Evolutionary conservation across 2,888 invertebrate species (phyloP), one percentile per base, ranked within the genome.

Genomic region (Drosophila pseudotakahashii): DNA sequence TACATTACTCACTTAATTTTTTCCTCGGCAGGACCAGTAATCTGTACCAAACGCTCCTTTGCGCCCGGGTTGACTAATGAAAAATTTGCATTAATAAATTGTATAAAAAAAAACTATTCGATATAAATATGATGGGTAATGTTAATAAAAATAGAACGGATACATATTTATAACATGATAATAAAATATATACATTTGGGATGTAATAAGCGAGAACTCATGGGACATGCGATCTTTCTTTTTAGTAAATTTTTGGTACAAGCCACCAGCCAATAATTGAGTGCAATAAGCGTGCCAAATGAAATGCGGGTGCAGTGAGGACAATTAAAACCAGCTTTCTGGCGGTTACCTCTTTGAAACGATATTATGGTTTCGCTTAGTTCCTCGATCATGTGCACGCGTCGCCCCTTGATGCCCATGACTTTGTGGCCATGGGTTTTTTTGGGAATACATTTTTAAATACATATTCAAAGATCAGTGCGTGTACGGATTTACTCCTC

Each of bases 351-450:
- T 98, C 98, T 96, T 95, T 98, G 98, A 95, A 98, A 98, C 93
- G 98, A 98, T 94, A 98, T 98, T 93, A 98, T 97, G 92, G 98
- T 98, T 94, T 98, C 98, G 94, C 98, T 98, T 93, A 98, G 95
- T 94, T 98, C 98, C 94, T 98, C 98, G 93, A 98, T 98, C 96
- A 98, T 97, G 94, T 98, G 98, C 93, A 98, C 98, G 93, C 98
- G 95, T 92, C 98, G 95, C 93, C 98, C 98, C 94, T 98, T 98
- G 95, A 98, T 98, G 94, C 98, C 98, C 98, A 98, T 98, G 94
- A 98, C 98, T 98, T 76, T 76, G 76, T 34, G 36, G 60, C 30
- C 73, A 45, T 19, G 19, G 44, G 16, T 14, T 42, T 26, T 26
- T 11, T 32, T 13, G 36, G 41, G 23, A 50, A 47, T 30, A 59